Evolutionary conservation across 2,888 invertebrate species (phyloP), one percentile per base, ranked within the genome.

Genomic region (Leptarthrus brevirostris): DNA sequence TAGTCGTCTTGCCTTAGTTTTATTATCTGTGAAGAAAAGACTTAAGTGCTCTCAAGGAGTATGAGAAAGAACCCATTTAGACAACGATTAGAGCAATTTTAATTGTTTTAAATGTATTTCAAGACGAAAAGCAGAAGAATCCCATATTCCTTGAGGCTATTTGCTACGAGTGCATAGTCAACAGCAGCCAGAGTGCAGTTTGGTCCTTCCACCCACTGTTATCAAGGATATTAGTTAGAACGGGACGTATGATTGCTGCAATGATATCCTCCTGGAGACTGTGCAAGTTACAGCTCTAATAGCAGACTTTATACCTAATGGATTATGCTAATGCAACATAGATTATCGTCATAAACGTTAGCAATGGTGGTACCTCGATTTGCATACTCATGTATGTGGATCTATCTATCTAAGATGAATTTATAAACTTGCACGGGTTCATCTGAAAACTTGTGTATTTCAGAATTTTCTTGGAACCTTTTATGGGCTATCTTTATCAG

Each of bases 331-430:
- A 56, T 56, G 56, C 26, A 26, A 56, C 56, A 56, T 30, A 26
- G 56, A 56, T 56, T 56, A 56, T 56, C 56, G 16, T 56, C 56
- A 56, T 56, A 56, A 56, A 30, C 56, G 56, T 56, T 56, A 56
- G 16, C 26, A 30, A 30, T 30, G 8, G 30, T 30, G 56, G 12
- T 24, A 16, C 26, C 56, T 56, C 30, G 12, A 3, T 44, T 3
- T 14, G 26, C 26, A 14, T 24, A 20, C 8, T 26, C 26, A 24
- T 54, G 54, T 56, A 24, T 30, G 26, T 30, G 16, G 24, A 16
- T 56, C 30, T 0, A 56, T 30, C 30, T 24, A 16, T 56, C 30
- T 0, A 22, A 10, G 56, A 30, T 26, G 26, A 56, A 56, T 30
- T 56, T 30, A 56, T 30, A 16, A 16, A 30, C 56, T 8, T 14